phyloP scores from a whole-genome alignment of 2,888 invertebrate genomes.

The Idaea dimidiata region DNA sequence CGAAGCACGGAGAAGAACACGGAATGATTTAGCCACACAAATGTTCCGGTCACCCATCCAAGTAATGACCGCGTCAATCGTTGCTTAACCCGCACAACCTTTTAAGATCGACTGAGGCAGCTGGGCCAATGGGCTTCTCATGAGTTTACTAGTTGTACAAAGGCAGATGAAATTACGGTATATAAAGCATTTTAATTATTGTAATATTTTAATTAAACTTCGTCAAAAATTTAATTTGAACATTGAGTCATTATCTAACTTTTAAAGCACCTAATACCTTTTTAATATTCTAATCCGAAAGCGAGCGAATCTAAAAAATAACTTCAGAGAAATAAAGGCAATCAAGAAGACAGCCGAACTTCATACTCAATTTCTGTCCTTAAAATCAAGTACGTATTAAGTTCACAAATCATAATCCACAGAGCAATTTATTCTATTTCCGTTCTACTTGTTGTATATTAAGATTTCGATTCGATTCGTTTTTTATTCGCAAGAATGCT shows the following conservation, averaged over 20 bases:
- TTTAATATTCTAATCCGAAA: background rate
- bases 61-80: too few relatives aligned
- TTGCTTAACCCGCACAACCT: too few relatives aligned
- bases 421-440: background rate
- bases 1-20: too few relatives aligned
- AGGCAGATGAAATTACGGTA: too few relatives aligned
- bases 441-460: background rate
- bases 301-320: background rate
- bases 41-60: too few relatives aligned
- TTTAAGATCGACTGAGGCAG: too few relatives aligned
- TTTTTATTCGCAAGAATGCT: background rate
- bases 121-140: too few relatives aligned
- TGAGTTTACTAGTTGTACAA: too few relatives aligned
- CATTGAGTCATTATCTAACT: background rate
- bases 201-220: too few relatives aligned
- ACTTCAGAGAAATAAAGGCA: background rate
- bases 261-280: background rate
- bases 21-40: too few relatives aligned
- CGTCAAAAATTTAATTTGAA: too few relatives aligned
- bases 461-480: background rate
- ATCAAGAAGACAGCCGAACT: background rate
- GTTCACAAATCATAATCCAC: background rate
- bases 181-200: too few relatives aligned
- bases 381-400: background rate
- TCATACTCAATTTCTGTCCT: background rate